Conservation (phyloP, 1,140 invertebrate species). For the Zaprionus vittiger region DNA sequence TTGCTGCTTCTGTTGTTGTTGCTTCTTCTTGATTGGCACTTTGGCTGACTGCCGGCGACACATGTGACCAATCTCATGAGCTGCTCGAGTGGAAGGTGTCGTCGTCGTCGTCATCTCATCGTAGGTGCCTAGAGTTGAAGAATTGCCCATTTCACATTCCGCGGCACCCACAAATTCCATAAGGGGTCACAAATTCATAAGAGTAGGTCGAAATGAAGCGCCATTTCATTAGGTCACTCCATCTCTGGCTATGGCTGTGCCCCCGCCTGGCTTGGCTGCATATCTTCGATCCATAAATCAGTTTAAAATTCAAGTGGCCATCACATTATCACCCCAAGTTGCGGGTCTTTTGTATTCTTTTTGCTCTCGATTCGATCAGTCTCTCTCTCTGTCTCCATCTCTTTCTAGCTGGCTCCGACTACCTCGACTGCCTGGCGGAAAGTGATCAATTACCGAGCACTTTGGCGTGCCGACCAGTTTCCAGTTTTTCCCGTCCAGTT, state of each 20-base stretch:
- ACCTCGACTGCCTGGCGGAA: slow-evolving; percentile 58
- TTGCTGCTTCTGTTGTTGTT: slow-evolving; percentile 13
- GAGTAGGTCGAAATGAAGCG: slow-evolving; percentile 51
- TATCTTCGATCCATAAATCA: slow-evolving; percentile 62
- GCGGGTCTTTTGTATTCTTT: slow-evolving; percentile 57
- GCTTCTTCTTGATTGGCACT: slow-evolving; percentile 71
- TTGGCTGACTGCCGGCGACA: slow-evolving; percentile 69
- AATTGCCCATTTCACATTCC: slow-evolving; percentile 4
- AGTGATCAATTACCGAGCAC: slow-evolving; percentile 80
- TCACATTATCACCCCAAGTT: slow-evolving; percentile 63
- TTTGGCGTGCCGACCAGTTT: slow-evolving; percentile 73
- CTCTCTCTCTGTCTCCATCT: background rate
- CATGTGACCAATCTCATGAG: background rate
- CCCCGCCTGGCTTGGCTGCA: background rate
- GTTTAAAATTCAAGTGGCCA: slow-evolving; percentile 64
- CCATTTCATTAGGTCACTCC: slow-evolving; percentile 66
- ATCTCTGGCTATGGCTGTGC: background rate
- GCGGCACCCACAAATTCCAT: slow-evolving; percentile 19
- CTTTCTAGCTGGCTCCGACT: background rate
- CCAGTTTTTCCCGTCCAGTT: slow-evolving; percentile 75
- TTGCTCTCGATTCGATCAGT: slow-evolving; percentile 11
- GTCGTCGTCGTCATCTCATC: background rate
- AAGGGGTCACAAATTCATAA: background rate
- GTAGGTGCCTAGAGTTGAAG: slow-evolving; percentile 39
- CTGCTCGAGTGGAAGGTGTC: slow-evolving; percentile 59